A percentile compares a stretch with the other conserved stretches of the same genome.
These are phyloP conservation scores for Condylura cristata DNA, from an alignment of 2,113 vertebrate species.

Conservation along the genomic window DNA sequence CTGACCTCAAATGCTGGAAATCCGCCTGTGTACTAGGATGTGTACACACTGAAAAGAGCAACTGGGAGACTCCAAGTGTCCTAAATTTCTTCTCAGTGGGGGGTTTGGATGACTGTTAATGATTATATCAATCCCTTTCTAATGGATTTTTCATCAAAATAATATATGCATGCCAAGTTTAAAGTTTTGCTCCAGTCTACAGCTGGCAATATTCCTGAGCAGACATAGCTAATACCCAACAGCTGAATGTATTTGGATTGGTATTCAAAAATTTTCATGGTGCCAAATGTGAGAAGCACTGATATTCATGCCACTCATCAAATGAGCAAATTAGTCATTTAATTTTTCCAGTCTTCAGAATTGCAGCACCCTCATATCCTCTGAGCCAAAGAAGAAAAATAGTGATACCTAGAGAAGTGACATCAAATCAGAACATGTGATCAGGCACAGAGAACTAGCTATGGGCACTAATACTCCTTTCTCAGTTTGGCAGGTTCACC, in stretches of 20 bases:
- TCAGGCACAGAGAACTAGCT: not conserved
- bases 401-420: not conserved
- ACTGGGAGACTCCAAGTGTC: not conserved
- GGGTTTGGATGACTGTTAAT: not conserved
- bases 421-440: slow-evolving; percentile 43
- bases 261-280: slow-evolving; percentile 57
- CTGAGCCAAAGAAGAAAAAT: slow-evolving; percentile 20
- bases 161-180: slow-evolving; percentile 25
- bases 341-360: slow-evolving; percentile 18
- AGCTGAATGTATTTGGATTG: slow-evolving; percentile 58
- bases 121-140: not conserved
- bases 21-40: not conserved
- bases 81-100: not conserved
- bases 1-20: not conserved
- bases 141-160: slow-evolving; percentile 25
- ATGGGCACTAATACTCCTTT: not conserved
- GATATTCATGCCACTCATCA: slow-evolving; percentile 40
- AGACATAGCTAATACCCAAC: slow-evolving; percentile 38
- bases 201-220: slow-evolving; percentile 42
- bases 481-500: not conserved
- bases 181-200: slow-evolving; percentile 1
- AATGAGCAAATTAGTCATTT: slow-evolving; percentile 61
- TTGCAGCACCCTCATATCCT: not conserved
- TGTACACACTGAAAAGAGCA: not conserved
- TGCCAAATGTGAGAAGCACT: slow-evolving; percentile 46